Percentiles rank a stretch among this genome's conserved stretches.
These are phyloP conservation scores for Cenopis cana DNA, from an alignment of 2,888 invertebrate species.

Conservation along the genomic window DNA sequence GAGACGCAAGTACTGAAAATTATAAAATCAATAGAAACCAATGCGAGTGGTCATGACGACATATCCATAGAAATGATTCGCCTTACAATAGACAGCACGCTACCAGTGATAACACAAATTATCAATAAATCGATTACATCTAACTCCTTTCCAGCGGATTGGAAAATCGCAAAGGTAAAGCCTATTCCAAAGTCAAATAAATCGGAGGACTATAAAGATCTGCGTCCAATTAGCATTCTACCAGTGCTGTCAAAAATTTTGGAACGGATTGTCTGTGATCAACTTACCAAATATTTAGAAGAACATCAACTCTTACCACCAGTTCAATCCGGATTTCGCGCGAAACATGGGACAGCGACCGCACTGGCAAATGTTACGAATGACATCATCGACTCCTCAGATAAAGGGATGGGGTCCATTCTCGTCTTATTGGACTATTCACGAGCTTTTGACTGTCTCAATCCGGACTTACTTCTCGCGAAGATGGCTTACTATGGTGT, in stretches of 20 bases:
- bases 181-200: slow-evolving; percentile 44
- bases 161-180: slow-evolving; percentile 43
- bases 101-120: neutral
- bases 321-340: neutral
- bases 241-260: slow-evolving; percentile 13
- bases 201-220: slow-evolving; percentile 43
- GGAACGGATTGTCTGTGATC: neutral
- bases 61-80: slow-evolving; percentile 44
- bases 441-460: no score
- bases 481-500: no score
- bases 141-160: slow-evolving; percentile 32
- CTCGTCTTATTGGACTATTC: no score
- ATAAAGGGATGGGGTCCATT: no score
- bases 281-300: slow-evolving; percentile 1
- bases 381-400: no score
- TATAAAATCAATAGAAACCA: slow-evolving; percentile 40
- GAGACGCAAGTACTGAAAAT: slow-evolving; percentile 30
- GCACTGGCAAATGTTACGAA: no score
- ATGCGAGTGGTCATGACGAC: slow-evolving; percentile 41
- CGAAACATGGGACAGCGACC: no score
- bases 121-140: slow-evolving; percentile 41
- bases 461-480: no score
- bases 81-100: slow-evolving; percentile 36
- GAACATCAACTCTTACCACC: neutral
- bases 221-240: slow-evolving; percentile 24